These are phyloP conservation scores for Numida meleagris DNA, from an alignment of 2,113 vertebrate species.

Conservation along the genomic window DNA sequence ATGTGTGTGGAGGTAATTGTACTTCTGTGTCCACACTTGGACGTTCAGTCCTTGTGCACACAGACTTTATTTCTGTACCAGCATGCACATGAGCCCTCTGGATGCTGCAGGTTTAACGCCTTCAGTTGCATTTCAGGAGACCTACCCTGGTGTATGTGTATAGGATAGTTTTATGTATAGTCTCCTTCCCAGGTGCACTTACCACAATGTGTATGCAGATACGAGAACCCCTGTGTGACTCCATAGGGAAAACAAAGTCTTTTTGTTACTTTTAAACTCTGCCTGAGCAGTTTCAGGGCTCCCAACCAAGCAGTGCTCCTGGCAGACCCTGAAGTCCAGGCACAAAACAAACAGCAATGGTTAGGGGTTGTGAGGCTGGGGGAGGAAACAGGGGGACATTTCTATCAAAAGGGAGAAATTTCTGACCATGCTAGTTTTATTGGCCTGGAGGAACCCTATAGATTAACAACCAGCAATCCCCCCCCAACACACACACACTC, in stretches of 20 bases:
- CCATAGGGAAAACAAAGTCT: neutral
- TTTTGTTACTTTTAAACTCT: slow-evolving; percentile 19
- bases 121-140: neutral
- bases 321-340: neutral
- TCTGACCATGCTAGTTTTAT: slow-evolving; percentile 56
- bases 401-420: slow-evolving; percentile 28
- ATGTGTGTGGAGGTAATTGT: neutral
- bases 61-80: neutral
- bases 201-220: neutral
- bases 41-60: neutral
- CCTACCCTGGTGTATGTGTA: rapidly evolving
- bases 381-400: neutral
- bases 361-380: neutral
- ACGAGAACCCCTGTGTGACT: neutral
- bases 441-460: slow-evolving; percentile 61
- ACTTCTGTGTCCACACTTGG: neutral
- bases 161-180: neutral
- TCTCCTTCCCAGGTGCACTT: neutral
- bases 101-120: neutral
- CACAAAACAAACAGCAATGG: slow-evolving; percentile 22
- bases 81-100: neutral
- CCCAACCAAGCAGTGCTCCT: neutral
- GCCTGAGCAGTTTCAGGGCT: neutral
- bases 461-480: slow-evolving; percentile 57
- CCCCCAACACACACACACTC: neutral